phyloP scores from a whole-genome alignment of 2,113 vertebrate genomes.

The Paraplagusia blochii region DNA sequence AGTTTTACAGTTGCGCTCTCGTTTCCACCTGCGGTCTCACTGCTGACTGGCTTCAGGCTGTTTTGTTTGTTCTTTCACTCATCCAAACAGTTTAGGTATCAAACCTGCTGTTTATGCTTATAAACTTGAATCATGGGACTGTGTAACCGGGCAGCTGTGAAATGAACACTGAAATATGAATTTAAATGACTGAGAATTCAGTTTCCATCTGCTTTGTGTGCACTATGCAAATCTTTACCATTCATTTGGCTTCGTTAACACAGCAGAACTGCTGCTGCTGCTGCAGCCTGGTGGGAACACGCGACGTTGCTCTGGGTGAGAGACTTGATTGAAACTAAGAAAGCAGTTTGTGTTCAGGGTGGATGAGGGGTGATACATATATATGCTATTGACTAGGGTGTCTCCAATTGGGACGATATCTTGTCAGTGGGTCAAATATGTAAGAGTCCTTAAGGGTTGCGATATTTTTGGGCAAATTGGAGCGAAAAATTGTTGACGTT shows the following conservation, averaged over 20 bases:
- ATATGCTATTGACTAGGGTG: no score
- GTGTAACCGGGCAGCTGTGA: background rate
- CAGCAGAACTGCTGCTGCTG: background rate
- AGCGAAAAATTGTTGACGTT: no score
- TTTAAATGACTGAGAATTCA: slow-evolving; percentile 38
- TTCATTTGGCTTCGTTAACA: slow-evolving; percentile 47
- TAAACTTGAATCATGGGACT: background rate
- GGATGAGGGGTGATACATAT: no score
- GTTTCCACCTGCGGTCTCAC: background rate
- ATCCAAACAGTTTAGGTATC: slow-evolving; percentile 7
- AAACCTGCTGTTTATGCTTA: background rate
- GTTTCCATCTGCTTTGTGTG: slow-evolving; percentile 32
- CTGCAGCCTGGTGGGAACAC: no score
- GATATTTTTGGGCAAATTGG: no score
- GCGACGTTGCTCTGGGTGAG: no score
- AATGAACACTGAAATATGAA: slow-evolving; percentile 7
- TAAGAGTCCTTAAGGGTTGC: no score
- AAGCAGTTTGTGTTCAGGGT: no score
- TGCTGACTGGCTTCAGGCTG: background rate
- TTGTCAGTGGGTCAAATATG: no score
- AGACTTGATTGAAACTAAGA: no score
- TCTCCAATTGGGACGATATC: no score
- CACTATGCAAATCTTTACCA: slow-evolving; percentile 38
- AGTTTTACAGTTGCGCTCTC: no score
- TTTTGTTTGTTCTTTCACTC: background rate